phyloP scores from a whole-genome alignment of 2,888 invertebrate species.

The Blastobasis lacticolella region DNA sequence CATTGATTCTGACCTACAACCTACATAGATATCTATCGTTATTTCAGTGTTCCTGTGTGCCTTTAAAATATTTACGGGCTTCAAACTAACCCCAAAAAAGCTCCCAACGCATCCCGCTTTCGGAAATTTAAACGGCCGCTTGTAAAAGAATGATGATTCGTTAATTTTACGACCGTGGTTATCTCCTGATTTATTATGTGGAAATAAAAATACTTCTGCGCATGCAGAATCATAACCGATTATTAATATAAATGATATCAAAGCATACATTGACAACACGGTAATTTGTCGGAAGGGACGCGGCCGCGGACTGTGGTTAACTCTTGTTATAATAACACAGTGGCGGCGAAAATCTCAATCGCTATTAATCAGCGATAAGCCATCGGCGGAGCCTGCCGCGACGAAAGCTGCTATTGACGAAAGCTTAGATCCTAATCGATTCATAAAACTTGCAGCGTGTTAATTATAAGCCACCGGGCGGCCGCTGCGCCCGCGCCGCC shows the following conservation, averaged over 20 bases:
- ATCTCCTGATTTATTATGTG: background rate
- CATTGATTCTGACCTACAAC: background rate
- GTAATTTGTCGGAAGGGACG: conserved; percentile 58
- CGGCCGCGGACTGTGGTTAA: conserved; percentile 44
- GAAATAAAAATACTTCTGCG: conserved; percentile 2
- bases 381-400: conserved; percentile 51
- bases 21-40: background rate
- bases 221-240: conserved; percentile 17
- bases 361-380: conserved; percentile 69
- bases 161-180: background rate
- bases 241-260: conserved; percentile 42
- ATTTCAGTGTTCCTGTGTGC: too few species aligned
- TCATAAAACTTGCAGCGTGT: conserved; percentile 72
- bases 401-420: conserved; percentile 71
- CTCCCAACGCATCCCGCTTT: too few species aligned
- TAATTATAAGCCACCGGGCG: conserved; percentile 72
- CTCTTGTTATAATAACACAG: conserved; percentile 58
- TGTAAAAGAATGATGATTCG: background rate
- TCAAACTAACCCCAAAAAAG: background rate
- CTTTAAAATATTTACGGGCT: too few species aligned
- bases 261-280: conserved; percentile 48
- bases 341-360: conserved; percentile 65
- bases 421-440: conserved; percentile 74
- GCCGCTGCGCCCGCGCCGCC: conserved; percentile 35
- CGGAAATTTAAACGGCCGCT: background rate